Evolutionary conservation across 2,797 vertebrate genomes (phyloP).

Genomic region (Myotis pilosus): DNA sequence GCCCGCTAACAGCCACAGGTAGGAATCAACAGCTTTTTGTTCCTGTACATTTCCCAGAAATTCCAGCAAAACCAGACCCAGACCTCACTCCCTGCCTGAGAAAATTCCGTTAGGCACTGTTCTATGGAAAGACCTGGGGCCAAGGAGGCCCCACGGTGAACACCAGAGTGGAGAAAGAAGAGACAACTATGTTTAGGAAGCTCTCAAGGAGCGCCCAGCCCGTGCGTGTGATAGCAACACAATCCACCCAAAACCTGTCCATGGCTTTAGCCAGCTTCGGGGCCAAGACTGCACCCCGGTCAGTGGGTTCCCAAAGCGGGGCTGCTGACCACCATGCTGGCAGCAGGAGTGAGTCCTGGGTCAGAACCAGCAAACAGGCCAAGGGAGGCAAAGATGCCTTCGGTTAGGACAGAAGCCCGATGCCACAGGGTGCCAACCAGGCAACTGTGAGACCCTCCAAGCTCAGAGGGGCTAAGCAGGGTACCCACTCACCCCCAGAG

Average conservation of each 20-base stretch:
- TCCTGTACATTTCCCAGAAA: conserved; percentile 48
- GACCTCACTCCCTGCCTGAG: conserved; percentile 25
- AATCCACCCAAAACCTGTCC: neutral
- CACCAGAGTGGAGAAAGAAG: neutral
- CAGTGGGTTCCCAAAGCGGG: neutral
- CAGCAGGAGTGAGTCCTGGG: neutral
- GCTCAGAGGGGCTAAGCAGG: rapidly evolving
- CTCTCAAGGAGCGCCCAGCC: neutral
- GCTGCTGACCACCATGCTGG: neutral
- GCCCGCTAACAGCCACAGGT: conserved; percentile 55
- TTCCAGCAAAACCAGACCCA: conserved; percentile 49
- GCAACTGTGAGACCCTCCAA: conserved; percentile 32
- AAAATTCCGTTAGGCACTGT: conserved; percentile 34
- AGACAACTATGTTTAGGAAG: neutral
- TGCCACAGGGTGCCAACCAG: neutral
- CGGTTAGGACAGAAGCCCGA: conserved; percentile 47
- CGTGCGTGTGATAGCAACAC: neutral
- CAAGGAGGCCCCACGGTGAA: neutral
- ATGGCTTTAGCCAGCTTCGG: neutral
- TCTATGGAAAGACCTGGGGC: neutral
- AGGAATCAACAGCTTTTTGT: conserved; percentile 74
- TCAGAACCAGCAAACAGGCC: neutral
- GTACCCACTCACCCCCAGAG: rapidly evolving
- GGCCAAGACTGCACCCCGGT: neutral
- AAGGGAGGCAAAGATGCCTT: neutral